phyloP scores from a whole-genome alignment of 2,888 invertebrate genomes.

The Cryptocephalus moraei region DNA sequence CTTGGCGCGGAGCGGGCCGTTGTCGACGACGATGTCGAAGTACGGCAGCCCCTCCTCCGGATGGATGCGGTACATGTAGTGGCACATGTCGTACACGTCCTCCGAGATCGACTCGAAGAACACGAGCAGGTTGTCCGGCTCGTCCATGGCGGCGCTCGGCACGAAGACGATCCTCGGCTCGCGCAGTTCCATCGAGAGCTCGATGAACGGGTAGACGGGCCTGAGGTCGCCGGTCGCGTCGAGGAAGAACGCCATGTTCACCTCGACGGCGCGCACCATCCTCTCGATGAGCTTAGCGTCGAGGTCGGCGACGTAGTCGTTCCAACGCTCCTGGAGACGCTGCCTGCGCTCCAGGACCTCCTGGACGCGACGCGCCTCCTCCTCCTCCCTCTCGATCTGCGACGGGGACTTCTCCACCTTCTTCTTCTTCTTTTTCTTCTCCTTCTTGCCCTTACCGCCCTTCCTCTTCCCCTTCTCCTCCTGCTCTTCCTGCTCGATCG shows the following conservation, averaged over 20 bases:
- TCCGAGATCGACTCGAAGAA: slow-evolving; percentile 60
- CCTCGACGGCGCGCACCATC: slow-evolving; percentile 8
- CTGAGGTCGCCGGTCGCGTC: slow-evolving; percentile 42
- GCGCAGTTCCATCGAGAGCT: slow-evolving; percentile 62
- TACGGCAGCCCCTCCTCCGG: slow-evolving; percentile 32
- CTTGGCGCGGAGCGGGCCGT: slow-evolving; percentile 38
- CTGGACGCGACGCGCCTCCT: neutral
- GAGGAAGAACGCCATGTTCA: slow-evolving; percentile 44
- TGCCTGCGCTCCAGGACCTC: slow-evolving; percentile 11
- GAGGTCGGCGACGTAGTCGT: slow-evolving; percentile 19
- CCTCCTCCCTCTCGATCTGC: slow-evolving; percentile 32
- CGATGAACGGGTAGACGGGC: slow-evolving; percentile 54
- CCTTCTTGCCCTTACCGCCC: slow-evolving; percentile 11
- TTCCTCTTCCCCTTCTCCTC: slow-evolving; percentile 5
- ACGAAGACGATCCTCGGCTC: slow-evolving; percentile 63
- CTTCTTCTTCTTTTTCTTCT: slow-evolving; percentile 32
- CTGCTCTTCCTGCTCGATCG: slow-evolving; percentile 3
- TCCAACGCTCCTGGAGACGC: slow-evolving; percentile 32
- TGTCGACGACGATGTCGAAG: slow-evolving; percentile 48
- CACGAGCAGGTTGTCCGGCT: slow-evolving; percentile 55
- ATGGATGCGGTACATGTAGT: slow-evolving; percentile 56
- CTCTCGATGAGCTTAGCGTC: slow-evolving; percentile 36
- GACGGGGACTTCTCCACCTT: slow-evolving; percentile 21
- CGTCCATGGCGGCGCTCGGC: slow-evolving; percentile 60
- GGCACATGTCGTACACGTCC: slow-evolving; percentile 67